phyloP scores from a whole-genome alignment of 2,113 vertebrate species.

The Porphyrio hochstetteri region DNA sequence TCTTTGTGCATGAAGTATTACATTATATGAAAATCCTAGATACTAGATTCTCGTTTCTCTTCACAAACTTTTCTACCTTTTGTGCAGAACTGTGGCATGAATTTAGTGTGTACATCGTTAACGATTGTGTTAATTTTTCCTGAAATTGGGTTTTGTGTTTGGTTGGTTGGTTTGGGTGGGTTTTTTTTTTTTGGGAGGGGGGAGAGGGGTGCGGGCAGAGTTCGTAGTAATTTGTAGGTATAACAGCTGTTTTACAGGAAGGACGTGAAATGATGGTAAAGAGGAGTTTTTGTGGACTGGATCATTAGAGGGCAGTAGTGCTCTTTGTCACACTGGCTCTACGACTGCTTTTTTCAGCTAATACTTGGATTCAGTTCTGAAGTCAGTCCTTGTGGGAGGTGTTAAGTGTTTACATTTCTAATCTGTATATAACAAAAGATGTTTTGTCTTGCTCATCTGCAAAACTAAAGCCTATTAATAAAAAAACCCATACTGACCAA shows the following conservation, averaged over 20 bases:
- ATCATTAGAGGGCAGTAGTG: slow-evolving; percentile 78
- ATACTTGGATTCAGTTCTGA: slow-evolving; percentile 51
- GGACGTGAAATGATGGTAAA: background rate
- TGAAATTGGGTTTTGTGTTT: background rate
- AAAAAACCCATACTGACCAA: background rate
- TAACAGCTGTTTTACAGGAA: background rate
- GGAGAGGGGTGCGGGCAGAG: no score
- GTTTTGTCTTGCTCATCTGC: slow-evolving; percentile 54
- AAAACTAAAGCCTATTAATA: slow-evolving; percentile 62
- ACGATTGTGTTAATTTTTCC: background rate
- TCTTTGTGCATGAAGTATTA: background rate
- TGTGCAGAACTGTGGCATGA: background rate
- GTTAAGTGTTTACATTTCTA: slow-evolving; percentile 73
- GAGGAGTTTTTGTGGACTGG: background rate
- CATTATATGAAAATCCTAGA: background rate
- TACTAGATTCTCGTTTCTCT: background rate
- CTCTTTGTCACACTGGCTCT: slow-evolving; percentile 31
- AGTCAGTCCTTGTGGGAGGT: slow-evolving; percentile 63
- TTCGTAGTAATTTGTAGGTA: background rate
- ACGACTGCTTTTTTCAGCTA: slow-evolving; percentile 22
- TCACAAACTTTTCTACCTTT: slow-evolving; percentile 21
- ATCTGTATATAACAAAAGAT: slow-evolving; percentile 63
- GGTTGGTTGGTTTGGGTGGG: no score
- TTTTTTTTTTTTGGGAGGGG: no score
- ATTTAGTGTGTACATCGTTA: background rate